Evolutionary conservation across 2,113 vertebrate genomes (phyloP).

Genomic region (Edolisoma coerulescens): DNA sequence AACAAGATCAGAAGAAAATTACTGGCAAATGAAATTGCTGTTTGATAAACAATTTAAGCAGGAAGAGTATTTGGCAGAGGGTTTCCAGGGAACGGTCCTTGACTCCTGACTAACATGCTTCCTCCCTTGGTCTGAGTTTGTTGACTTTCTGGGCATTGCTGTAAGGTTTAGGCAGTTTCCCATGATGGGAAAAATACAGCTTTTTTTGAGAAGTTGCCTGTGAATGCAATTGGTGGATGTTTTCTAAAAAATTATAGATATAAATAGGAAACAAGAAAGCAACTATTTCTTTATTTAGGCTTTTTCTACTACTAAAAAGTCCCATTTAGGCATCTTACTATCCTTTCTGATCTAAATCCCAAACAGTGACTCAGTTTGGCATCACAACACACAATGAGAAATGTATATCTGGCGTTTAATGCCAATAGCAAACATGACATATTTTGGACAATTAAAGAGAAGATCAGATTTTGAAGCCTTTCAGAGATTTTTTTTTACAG

Average conservation of each 20-base stretch:
- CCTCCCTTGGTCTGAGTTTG: constrained; percentile 30
- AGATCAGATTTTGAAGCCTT: neutral
- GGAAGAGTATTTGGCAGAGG: constrained; percentile 42
- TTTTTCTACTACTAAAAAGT: neutral
- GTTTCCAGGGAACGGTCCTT: constrained; percentile 33
- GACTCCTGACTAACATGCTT: constrained; percentile 43
- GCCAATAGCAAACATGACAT: neutral
- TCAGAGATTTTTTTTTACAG: neutral
- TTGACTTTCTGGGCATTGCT: constrained; percentile 41
- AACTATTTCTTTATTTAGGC: constrained; percentile 8
- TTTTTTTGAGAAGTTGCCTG: neutral
- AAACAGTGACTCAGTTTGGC: neutral
- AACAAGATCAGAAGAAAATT: constrained; percentile 38
- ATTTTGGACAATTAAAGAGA: neutral
- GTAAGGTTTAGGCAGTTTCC: constrained; percentile 18
- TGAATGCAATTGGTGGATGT: neutral
- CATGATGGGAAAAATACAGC: constrained; percentile 16
- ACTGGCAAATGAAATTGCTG: constrained; percentile 3
- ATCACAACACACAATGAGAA: neutral
- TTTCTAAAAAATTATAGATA: constrained; percentile 13
- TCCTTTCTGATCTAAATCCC: neutral
- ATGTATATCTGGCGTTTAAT: neutral
- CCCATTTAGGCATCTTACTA: neutral
- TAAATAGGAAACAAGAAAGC: constrained; percentile 48
- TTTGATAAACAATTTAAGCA: constrained; percentile 51